Evolutionary conservation across 2,888 invertebrate genomes (phyloP), one percentile per base, ranked within the genome.

Genomic region (Agelastica alni): DNA sequence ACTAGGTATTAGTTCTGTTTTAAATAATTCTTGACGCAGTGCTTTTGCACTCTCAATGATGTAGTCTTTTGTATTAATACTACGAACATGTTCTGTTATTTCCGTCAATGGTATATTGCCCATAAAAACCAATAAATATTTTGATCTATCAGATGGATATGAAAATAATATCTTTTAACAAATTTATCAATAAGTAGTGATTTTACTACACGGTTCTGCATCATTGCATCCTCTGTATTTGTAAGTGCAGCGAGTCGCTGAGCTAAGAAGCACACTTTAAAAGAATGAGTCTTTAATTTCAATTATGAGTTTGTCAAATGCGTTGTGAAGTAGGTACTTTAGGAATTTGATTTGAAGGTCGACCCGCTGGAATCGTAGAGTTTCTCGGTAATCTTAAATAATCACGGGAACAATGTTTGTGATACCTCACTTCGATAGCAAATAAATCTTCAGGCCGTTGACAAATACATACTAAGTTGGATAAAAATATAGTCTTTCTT

Each of bases 131-230:
- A 65, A 63, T 60, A 62, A 65, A 36, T 20, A 62, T 63, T 41
- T 67, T 28, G 59, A 67, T 63, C 62, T 26, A 63, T 36, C 63
- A 26, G 36, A n/a, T n/a, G n/a, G n/a, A n/a, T n/a, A n/a, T n/a
- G n/a, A n/a, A n/a, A n/a, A n/a, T n/a, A n/a, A n/a, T n/a, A n/a
- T n/a, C 61, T 64, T 64, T 59, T 53, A 54, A 61, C 63, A 63
- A 48, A 66, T 37, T 64, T 65, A 66, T 65, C 61, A 62, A 64
- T n/a, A n/a, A 65, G 58, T 51, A 65, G 56, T 64, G 61, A 63
- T 64, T 62, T 60, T 44, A 62, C n/a, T 9, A 57, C 46, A 16
- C 51, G 58, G 41, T 41, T 41, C 30, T 39, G 41, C 7, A 49
- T 16, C 10, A 49, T 31, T 49, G 49, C 41, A 49, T 26, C 18